These are phyloP conservation scores for Clavelina lepadiformis DNA, from an alignment of 23 tunicate species.

Conservation along the genomic window DNA sequence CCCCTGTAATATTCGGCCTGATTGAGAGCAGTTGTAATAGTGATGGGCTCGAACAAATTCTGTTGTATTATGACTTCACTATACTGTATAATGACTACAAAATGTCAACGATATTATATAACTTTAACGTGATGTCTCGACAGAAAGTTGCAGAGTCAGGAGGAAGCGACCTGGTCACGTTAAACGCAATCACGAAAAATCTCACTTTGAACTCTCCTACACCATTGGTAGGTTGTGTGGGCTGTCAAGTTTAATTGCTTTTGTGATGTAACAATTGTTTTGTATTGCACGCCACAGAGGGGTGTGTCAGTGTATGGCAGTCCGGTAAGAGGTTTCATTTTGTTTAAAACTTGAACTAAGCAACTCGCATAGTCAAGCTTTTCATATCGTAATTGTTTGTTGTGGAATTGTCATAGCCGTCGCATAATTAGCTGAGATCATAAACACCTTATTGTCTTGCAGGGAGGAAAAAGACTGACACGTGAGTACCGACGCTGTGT, in stretches of 20 bases:
- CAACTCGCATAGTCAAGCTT: neutral
- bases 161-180: constrained; percentile 43
- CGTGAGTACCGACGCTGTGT: constrained; percentile 36
- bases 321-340: constrained; percentile 30
- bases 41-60: too few relatives aligned
- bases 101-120: neutral
- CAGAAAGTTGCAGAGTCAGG: constrained; percentile 17
- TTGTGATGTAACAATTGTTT: neutral
- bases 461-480: constrained; percentile 60
- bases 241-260: neutral
- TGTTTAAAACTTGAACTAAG: neutral
- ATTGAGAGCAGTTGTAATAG: too few relatives aligned
- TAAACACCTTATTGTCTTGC: constrained; percentile 5
- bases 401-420: neutral
- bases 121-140: neutral
- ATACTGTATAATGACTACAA: neutral
- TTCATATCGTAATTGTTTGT: neutral
- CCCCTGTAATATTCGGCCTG: too few relatives aligned
- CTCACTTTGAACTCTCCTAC: constrained; percentile 60
- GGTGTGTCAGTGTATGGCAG: constrained; percentile 3
- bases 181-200: constrained; percentile 62
- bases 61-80: too few relatives aligned
- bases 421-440: neutral
- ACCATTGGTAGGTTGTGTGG: constrained; percentile 56
- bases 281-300: constrained; percentile 12